These are phyloP conservation scores for Idaea biselata DNA, from an alignment of 2,888 invertebrate genomes.

Conservation along the genomic window DNA sequence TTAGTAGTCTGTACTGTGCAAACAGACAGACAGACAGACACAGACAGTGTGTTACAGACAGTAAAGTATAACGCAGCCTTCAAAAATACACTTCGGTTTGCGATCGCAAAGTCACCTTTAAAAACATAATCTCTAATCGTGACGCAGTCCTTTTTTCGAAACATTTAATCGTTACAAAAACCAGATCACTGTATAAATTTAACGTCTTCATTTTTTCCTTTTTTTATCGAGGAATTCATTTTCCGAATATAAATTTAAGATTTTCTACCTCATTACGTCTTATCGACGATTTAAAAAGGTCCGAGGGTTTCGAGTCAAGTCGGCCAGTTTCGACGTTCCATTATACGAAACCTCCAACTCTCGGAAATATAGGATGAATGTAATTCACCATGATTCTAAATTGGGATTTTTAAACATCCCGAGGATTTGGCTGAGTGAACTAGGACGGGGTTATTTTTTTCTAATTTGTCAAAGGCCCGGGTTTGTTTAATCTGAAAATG, in stretches of 20 bases:
- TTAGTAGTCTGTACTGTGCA: too few relatives aligned
- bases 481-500: slow-evolving; percentile 9
- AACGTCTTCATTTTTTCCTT: slow-evolving; percentile 16
- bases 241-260: slow-evolving; percentile 66
- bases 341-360: slow-evolving; percentile 39
- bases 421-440: slow-evolving; percentile 14
- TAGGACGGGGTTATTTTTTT: slow-evolving; percentile 13
- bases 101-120: not conserved
- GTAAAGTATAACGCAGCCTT: too few relatives aligned
- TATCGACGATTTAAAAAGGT: slow-evolving; percentile 65
- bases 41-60: too few relatives aligned
- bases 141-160: not conserved
- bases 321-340: slow-evolving; percentile 28
- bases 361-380: slow-evolving; percentile 50
- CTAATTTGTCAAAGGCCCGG: slow-evolving; percentile 23
- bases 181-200: slow-evolving; percentile 13
- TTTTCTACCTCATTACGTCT: slow-evolving; percentile 69
- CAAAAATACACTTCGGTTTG: not conserved
- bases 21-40: too few relatives aligned
- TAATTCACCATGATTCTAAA: slow-evolving; percentile 65
- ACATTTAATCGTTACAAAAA: slow-evolving; percentile 5
- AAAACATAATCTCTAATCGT: not conserved
- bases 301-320: slow-evolving; percentile 22
- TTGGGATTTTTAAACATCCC: slow-evolving; percentile 34
- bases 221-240: slow-evolving; percentile 48